Base-by-base conservation (phyloP, 2,113 vertebrate genomes). In the Porphyrio hochstetteri region DNA sequence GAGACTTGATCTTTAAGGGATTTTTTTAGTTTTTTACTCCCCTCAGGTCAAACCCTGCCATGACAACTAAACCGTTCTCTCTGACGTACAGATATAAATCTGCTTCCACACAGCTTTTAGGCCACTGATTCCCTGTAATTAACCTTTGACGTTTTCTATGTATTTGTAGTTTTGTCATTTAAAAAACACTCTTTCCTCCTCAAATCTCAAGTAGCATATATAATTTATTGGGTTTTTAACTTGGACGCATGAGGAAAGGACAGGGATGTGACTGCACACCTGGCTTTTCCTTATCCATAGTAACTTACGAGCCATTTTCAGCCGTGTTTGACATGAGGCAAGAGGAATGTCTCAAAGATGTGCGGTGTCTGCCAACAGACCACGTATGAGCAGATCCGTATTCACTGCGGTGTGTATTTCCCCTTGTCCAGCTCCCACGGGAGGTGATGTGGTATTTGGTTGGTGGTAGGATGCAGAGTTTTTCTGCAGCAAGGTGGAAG, bases 31-130 rank as follows among this genome's bases (percentile, higher is more conserved):
- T 92, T 92, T 92, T 82, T 68, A 72, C 50, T 91, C 55, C 21
- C n/a, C 14, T 72, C 79, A 75, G 83, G 74, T 82, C 86, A 95
- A 80, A 28, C 35, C 14, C 20, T 92, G 38, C 36, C 29, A 44
- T 82, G 55, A 83, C 70, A 88, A 69, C 52, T 36, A 69, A 83
- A 42, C 40, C 3, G 1, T 86, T 86, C 36, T 72, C 31, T 92
- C 31, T 79, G 61, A 35, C 64, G 5, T 50, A 36, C 44, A 76
- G 57, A 52, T 82, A 64, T 42, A 85, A 94, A 92, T 80, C 63
- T 92, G 61, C 31, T 93, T 93, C 67, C 55, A 42, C 53, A 46
- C 13, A 84, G 36, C n/a, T 90, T 93, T 90, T 93, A 69, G 53
- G 65, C 64, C 29, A 38, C 53, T 92, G 75, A 72, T 90, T 93